Conservation (phyloP, 23 tunicate genomes). For the Clavelina lepadiformis region DNA sequence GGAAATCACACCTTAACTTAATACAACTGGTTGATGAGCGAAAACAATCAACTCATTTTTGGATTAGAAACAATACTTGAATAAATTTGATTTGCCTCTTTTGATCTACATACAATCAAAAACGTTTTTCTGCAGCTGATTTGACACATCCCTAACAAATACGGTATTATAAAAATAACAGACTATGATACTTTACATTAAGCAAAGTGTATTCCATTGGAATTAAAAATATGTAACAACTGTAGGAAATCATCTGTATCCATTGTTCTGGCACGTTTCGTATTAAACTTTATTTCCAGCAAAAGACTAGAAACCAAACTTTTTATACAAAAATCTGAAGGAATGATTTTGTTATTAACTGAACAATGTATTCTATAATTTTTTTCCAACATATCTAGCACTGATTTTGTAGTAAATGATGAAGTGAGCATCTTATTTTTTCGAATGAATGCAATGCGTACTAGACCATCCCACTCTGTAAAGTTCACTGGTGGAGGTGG, state of each 20-base stretch:
- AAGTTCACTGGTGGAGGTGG: slow-evolving; percentile 97
- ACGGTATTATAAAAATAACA: no score
- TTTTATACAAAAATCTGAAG: slow-evolving; percentile 63
- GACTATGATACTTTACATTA: no score
- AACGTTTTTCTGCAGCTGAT: no score
- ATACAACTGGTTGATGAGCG: no score
- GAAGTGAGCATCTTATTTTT: slow-evolving; percentile 83
- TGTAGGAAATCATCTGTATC: slow-evolving; percentile 82
- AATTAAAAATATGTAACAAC: slow-evolving; percentile 69
- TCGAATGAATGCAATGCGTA: slow-evolving; percentile 75
- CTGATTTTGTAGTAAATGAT: slow-evolving; percentile 38
- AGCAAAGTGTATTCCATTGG: slow-evolving; percentile 83
- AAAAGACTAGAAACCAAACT: slow-evolving; percentile 23
- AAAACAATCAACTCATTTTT: no score
- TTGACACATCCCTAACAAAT: no score
- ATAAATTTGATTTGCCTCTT: no score
- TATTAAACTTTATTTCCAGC: slow-evolving; percentile 27
- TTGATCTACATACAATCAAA: no score
- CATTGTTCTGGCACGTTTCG: slow-evolving; percentile 78
- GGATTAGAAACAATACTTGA: no score
- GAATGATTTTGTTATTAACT: slow-evolving; percentile 41
- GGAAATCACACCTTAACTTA: no score
- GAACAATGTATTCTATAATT: slow-evolving; percentile 87
- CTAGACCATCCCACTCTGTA: slow-evolving; percentile 95
- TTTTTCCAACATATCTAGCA: slow-evolving; percentile 70